Percentiles rank a stretch among this genome's conserved stretches.
Evolutionary conservation across 2,113 vertebrate genomes (phyloP).

Genomic region (Cheirogaleus medius): DNA sequence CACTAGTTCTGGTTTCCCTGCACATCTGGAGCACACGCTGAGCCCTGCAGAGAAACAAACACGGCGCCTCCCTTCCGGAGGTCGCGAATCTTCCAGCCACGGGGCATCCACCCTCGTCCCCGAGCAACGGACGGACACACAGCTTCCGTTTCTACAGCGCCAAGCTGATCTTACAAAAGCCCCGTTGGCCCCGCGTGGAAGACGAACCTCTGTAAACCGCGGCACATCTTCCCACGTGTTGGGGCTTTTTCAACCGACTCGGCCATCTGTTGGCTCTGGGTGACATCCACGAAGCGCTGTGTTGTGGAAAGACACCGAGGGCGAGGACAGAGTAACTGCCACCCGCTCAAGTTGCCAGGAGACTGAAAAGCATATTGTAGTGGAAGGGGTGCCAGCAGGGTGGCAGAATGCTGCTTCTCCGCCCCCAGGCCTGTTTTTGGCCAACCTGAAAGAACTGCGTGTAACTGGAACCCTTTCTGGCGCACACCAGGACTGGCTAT

Average conservation of each 20-base stretch:
- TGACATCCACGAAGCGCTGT: neutral
- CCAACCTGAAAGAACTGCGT: neutral
- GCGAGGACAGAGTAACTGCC: neutral
- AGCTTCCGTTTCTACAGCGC: neutral
- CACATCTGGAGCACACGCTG: fast-evolving
- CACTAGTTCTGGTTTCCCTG: fast-evolving
- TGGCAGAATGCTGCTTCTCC: fast-evolving
- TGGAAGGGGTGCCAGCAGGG: fast-evolving
- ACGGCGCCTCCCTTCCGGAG: fast-evolving
- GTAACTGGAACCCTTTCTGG: neutral
- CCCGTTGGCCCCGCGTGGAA: neutral
- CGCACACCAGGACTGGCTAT: neutral
- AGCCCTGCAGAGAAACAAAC: neutral
- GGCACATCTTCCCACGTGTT: fast-evolving
- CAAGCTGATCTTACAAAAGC: fast-evolving
- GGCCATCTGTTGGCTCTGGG: neutral
- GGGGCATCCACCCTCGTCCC: fast-evolving
- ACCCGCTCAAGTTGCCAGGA: neutral
- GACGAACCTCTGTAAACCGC: fast-evolving
- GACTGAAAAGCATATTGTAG: neutral
- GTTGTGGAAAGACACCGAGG: neutral
- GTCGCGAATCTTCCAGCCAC: no score
- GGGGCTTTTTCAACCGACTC: neutral
- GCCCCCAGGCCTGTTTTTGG: neutral
- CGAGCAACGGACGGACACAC: fast-evolving